phyloP scores from a whole-genome alignment of 1,140 invertebrate genomes.

The Camponotus vicinus region DNA sequence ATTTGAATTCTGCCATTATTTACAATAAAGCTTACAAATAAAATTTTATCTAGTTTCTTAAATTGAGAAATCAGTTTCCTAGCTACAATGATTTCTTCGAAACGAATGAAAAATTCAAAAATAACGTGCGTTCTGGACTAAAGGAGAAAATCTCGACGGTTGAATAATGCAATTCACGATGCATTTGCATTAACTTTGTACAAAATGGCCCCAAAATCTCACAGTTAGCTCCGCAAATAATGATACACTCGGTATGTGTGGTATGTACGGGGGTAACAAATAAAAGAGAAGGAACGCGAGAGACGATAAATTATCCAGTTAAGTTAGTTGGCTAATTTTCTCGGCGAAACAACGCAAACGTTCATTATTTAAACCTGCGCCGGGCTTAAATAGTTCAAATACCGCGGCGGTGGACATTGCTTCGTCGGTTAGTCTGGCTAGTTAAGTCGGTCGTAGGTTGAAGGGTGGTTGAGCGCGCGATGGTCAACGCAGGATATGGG shows the following conservation, averaged over 20 bases:
- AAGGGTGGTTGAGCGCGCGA: background rate
- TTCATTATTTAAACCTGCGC: conserved; percentile 59
- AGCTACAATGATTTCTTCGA: background rate
- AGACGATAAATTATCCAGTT: conserved; percentile 54
- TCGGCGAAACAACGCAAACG: background rate
- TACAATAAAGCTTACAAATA: background rate
- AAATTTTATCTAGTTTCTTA: background rate
- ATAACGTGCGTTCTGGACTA: background rate
- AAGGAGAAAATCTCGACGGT: background rate
- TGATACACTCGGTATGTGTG: background rate
- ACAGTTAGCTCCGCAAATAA: background rate
- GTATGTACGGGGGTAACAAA: background rate
- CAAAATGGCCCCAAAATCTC: background rate
- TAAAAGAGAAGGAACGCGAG: background rate
- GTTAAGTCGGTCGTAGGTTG: background rate
- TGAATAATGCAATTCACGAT: conserved; percentile 31
- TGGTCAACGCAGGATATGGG: background rate
- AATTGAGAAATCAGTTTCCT: background rate
- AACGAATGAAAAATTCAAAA: conserved; percentile 2
- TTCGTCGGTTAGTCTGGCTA: background rate
- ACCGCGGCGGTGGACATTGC: background rate
- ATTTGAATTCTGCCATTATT: background rate
- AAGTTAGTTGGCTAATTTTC: conserved; percentile 62
- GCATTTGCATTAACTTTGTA: background rate
- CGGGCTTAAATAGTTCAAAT: conserved; percentile 66